Evolutionary conservation across 1,140 invertebrate genomes (phyloP).

Genomic region (Hylaeus anthracinus): DNA sequence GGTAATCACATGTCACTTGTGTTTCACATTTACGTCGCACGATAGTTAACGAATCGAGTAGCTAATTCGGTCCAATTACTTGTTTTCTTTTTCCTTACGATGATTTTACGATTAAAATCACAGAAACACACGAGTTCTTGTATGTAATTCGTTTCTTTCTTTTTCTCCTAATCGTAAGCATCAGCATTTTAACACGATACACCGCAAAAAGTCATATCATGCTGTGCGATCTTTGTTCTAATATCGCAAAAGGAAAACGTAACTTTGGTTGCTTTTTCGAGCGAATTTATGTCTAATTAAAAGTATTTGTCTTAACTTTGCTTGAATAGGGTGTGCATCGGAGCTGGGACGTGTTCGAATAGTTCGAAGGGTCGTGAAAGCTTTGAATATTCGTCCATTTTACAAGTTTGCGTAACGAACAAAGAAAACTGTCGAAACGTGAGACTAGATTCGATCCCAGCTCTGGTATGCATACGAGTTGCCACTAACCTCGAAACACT

Average conservation of each 20-base stretch:
- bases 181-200: conserved; percentile 1
- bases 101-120: neutral
- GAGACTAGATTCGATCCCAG: too few relatives aligned
- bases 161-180: neutral
- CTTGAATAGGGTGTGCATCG: neutral
- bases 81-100: neutral
- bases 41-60: neutral
- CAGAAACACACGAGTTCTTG: neutral
- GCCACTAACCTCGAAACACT: conserved; percentile 15
- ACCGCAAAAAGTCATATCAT: neutral
- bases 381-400: too few relatives aligned
- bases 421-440: too few relatives aligned
- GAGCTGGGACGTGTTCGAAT: too few relatives aligned
- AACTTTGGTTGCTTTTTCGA: neutral
- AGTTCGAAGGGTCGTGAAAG: too few relatives aligned
- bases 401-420: too few relatives aligned
- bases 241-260: neutral
- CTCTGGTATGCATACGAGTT: neutral
- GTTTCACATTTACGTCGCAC: conserved; percentile 51
- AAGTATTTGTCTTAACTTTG: neutral
- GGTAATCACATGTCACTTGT: conserved; percentile 54
- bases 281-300: conserved; percentile 10
- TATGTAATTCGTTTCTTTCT: neutral
- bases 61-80: neutral
- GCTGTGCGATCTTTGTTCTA: conserved; percentile 24